These are phyloP conservation scores for Notarius lentiginosus DNA, from an alignment of 2,113 vertebrate genomes.

Conservation along the genomic window DNA sequence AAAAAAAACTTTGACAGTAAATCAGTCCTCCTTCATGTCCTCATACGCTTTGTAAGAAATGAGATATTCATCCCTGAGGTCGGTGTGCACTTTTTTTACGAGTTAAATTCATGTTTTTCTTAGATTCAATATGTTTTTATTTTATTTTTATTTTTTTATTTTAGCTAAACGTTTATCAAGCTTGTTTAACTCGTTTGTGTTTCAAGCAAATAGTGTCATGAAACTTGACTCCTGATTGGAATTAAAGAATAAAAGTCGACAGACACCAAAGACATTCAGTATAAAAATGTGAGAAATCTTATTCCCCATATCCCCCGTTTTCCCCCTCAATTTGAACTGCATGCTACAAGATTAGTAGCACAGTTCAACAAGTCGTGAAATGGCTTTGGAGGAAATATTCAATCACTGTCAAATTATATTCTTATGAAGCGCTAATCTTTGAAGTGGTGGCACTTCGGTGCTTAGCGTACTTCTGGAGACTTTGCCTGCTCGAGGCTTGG, in stretches of 20 bases:
- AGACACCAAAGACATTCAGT: neutral
- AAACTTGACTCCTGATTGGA: neutral
- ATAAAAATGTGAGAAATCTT: neutral
- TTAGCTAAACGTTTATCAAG: neutral
- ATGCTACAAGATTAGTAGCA: slow-evolving; percentile 44
- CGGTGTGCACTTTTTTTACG: neutral
- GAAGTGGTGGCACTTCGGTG: slow-evolving; percentile 22
- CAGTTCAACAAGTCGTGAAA: slow-evolving; percentile 70
- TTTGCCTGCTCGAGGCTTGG: neutral
- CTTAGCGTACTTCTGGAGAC: neutral
- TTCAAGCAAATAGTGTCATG: neutral
- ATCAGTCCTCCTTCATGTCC: neutral
- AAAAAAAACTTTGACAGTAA: neutral
- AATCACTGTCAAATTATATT: slow-evolving; percentile 63
- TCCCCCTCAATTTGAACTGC: neutral
- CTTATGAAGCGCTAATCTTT: slow-evolving; percentile 49
- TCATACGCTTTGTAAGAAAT: neutral
- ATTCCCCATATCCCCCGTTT: neutral
- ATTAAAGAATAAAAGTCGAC: neutral
- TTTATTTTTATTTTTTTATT: neutral
- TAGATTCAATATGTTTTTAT: neutral
- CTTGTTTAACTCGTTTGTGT: neutral
- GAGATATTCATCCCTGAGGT: neutral
- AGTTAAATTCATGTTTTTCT: neutral
- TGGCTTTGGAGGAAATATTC: slow-evolving; percentile 57